Evolutionary conservation across 1,140 invertebrate genomes (phyloP), one percentile per base, ranked within the genome.

Genomic region (Hylyphantes graminicola): DNA sequence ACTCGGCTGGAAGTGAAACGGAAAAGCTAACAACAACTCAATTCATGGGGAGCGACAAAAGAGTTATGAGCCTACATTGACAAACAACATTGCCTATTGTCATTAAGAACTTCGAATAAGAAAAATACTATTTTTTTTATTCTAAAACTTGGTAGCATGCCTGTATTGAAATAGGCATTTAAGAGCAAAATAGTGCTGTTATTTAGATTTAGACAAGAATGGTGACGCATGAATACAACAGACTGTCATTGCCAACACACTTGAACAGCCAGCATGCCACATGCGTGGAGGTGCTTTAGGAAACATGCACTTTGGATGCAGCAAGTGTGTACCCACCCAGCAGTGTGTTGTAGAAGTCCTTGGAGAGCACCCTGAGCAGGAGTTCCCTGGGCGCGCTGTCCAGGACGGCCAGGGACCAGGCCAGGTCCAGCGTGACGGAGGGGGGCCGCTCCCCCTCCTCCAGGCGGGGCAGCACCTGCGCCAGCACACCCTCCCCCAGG

Each of bases 321-420:
- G 1, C 35, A 35, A 35, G 35, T 35, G 35, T 35, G 12, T 17
- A 74, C 17, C 68, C 70, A 77, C 82, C 65, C 15, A 85, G n/a
- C 61, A 85, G 15, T 21, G 74, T 73, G 21, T 85, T 76, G 54
- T 85, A 85, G 54, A 85, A 85, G 4, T 70, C 48, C 6, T 13
- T 13, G 61, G 73, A 70, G 8, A 85, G 50, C 57, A 70, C 54
- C 21, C 77, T 12, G 4, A 59, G 64, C n/a, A 85, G 53, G 0
- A 85, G 13, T 53, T 61, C 21, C 17, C 70, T 85, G 4, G 73
- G 59, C 51, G 53, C 7, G 15, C 5, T 51, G 17, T 77, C 50
- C 51, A 85, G 15, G 59, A 77, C 19, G 51, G 50, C 65, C 77
- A 85, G 70, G 13, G 82, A 67, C 82, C 82, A 85, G 57, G 72